Base-by-base conservation (phyloP, 2,113 vertebrate genomes). In the Archilochus colubris region DNA sequence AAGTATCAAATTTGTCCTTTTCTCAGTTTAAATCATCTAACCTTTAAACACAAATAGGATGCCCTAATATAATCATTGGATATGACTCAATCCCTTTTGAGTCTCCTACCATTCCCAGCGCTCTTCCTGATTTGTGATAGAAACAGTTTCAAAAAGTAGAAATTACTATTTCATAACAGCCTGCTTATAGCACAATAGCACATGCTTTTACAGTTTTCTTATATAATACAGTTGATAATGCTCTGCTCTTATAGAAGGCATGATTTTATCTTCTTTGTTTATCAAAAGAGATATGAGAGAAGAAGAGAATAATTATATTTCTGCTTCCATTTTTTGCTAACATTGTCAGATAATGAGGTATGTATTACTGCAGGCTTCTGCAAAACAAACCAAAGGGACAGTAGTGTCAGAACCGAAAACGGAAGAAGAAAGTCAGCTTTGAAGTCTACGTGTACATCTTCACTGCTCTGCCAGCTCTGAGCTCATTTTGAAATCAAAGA, bases 401-500 rank as follows among this genome's bases (percentile, higher is more conserved):
- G 54, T 61, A 93, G 75, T 87, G 94, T 97, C 95, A 94, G 80
- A 94, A 86, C 0, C 8, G 85, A 73, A 96, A 92, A 80, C 0
- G 74, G 79, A 96, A 97, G 89, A 97, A 97, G 76, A 96, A 97
- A 97, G 91, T 76, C 81, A 88, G 89, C 92, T 97, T 97, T 96
- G 94, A 95, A 97, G 93, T 94, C 82, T 95, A 68, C 94, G 87
- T 96, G 59, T 96, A 91, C 58, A 64, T 91, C 84, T 92, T 91
- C 69, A 75, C 77, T 66, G 46, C 89, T 69, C 94, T 95, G 95
- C 95, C 76, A 96, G 83, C 91, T 96, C 82, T 75, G 73, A 90
- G 91, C 89, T 97, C 86, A 88, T 90, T 97, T 91, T 89, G 64
- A 96, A 98, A 97, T 97, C 95, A 98, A 97, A 97, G 94, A 94